Evolutionary conservation across 2,113 vertebrate genomes (phyloP).

Genomic region (Oncorhynchus nerka): DNA sequence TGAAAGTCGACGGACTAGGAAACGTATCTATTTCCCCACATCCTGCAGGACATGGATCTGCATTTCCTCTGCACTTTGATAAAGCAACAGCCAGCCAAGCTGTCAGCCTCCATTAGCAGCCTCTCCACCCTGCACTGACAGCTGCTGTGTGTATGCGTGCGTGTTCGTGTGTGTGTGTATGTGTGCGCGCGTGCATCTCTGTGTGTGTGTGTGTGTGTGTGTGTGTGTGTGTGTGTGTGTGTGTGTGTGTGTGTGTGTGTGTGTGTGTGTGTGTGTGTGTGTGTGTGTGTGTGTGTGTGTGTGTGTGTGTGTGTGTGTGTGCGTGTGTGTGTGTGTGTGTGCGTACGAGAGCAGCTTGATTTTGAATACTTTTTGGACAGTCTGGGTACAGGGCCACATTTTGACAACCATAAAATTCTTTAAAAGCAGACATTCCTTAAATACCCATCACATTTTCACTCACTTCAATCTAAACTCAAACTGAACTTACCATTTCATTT

Average conservation of each 20-base stretch:
- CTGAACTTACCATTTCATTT: neutral
- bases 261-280: constrained; percentile 24
- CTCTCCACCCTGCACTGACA: constrained; percentile 58
- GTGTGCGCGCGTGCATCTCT: constrained; percentile 5
- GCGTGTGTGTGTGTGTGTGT: neutral
- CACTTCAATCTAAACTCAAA: neutral
- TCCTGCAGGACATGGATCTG: constrained; percentile 67
- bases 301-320: neutral
- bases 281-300: constrained; percentile 3
- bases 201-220: neutral
- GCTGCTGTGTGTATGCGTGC: constrained; percentile 28
- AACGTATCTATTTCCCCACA: constrained; percentile 55
- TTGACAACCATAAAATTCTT: neutral
- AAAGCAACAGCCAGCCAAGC: constrained; percentile 62
- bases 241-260: constrained; percentile 1
- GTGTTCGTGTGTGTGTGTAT: neutral
- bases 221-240: constrained; percentile 7
- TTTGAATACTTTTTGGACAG: neutral
- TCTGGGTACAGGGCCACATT: neutral
- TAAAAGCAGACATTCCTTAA: neutral
- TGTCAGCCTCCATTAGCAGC: constrained; percentile 65
- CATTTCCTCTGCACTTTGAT: constrained; percentile 67
- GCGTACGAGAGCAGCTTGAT: neutral
- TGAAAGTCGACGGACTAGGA: constrained; percentile 51
- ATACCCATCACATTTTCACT: neutral